Percentiles rank a stretch among this genome's conserved stretches.
phyloP scores from a whole-genome alignment of 2,113 vertebrate species.

The Centrocercus urophasianus region DNA sequence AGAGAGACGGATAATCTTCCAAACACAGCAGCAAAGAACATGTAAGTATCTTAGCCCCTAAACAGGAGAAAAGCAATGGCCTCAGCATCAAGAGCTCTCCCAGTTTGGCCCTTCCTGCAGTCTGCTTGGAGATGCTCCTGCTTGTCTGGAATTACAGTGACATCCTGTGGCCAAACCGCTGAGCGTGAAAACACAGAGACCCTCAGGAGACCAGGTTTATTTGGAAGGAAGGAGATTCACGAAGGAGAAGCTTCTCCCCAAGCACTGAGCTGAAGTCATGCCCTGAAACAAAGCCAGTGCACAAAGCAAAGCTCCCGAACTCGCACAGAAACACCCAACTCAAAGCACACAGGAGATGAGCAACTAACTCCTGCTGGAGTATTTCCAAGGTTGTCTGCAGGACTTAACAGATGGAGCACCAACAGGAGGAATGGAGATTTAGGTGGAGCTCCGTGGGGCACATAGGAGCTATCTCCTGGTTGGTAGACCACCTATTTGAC shows the following conservation, averaged over 20 bases:
- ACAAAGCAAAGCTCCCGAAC: background rate
- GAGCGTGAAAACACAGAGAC: accelerated
- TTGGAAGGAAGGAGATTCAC: background rate
- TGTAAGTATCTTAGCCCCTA: background rate
- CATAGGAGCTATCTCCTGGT: background rate
- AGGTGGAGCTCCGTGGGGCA: background rate
- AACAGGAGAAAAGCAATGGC: background rate
- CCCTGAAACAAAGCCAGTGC: background rate
- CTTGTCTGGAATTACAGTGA: background rate
- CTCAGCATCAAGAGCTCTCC: background rate
- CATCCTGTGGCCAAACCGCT: conserved; percentile 22
- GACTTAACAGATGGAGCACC: background rate
- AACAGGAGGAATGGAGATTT: background rate
- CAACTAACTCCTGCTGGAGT: accelerated
- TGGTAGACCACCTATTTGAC: accelerated
- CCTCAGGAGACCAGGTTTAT: accelerated
- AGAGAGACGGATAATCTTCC: background rate
- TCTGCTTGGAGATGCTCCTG: background rate
- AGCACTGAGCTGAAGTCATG: background rate
- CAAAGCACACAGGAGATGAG: accelerated
- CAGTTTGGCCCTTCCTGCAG: accelerated
- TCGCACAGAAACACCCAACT: background rate
- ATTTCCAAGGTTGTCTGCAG: background rate
- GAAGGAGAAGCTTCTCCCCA: background rate
- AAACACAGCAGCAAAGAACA: background rate